phyloP scores from a whole-genome alignment of 1,140 invertebrate genomes.

The Rhagoletis pomonella region DNA sequence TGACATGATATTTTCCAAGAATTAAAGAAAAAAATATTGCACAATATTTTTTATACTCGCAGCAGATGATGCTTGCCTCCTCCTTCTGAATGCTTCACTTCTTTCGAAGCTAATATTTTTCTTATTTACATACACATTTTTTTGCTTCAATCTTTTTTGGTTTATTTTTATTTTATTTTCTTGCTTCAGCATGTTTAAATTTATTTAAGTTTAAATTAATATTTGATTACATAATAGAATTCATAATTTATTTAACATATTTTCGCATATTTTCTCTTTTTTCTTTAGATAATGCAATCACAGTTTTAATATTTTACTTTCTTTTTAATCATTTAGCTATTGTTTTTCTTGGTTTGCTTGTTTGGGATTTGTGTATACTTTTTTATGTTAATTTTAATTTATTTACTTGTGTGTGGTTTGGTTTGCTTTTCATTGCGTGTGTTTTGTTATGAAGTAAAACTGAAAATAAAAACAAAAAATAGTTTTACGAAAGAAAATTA shows the following conservation, averaged over 20 bases:
- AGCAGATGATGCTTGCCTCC: not conserved
- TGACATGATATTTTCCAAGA: conserved; percentile 45
- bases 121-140: not conserved
- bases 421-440: not conserved
- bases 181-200: conserved; percentile 11
- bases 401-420: not conserved
- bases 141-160: not conserved
- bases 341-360: conserved; percentile 23
- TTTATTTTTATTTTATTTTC: not conserved
- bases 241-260: conserved; percentile 67
- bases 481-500: not conserved
- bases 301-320: conserved; percentile 38
- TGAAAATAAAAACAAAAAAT: not conserved
- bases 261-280: conserved; percentile 72
- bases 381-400: conserved; percentile 4
- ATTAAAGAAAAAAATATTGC: conserved; percentile 29
- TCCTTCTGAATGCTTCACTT: not conserved
- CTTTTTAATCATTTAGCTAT: conserved; percentile 44
- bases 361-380: conserved; percentile 42
- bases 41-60: conserved; percentile 29
- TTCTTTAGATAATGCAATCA: conserved; percentile 57
- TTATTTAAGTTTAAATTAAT: conserved; percentile 67
- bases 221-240: conserved; percentile 71
- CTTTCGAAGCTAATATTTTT: not conserved
- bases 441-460: not conserved